A percentile compares a stretch with the other conserved stretches of the same genome.
These are phyloP conservation scores for Procambarus clarkii DNA, from an alignment of 1,140 invertebrate genomes.

Conservation along the genomic window DNA sequence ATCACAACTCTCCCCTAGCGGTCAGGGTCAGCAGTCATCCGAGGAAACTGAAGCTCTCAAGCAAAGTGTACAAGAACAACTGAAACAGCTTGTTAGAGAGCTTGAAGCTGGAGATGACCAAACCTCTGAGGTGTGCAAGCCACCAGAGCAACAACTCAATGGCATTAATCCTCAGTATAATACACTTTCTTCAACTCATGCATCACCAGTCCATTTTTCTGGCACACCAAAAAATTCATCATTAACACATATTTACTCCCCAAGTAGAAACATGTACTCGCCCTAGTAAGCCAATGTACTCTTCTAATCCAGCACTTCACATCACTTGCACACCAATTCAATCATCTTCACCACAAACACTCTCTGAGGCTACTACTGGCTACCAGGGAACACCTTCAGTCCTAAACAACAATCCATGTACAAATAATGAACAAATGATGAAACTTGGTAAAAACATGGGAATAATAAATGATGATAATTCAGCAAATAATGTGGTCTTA, in stretches of 20 bases:
- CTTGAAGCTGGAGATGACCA: conserved; percentile 60
- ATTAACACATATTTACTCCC: background rate
- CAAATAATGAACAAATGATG: background rate
- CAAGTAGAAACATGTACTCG: background rate
- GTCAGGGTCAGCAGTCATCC: background rate
- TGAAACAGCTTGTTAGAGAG: conserved; percentile 67
- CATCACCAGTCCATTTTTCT: no score
- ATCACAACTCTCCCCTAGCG: conserved; percentile 39
- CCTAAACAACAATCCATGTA: background rate
- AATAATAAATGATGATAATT: background rate
- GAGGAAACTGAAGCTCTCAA: conserved; percentile 48
- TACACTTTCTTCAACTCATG: background rate
- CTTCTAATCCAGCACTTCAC: conserved; percentile 43
- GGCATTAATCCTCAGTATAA: background rate
- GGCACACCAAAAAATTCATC: background rate
- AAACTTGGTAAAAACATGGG: background rate
- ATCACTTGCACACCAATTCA: conserved; percentile 17
- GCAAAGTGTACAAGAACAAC: conserved; percentile 67
- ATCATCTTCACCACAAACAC: background rate
- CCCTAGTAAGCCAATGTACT: conserved; percentile 17
- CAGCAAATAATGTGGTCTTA: no score
- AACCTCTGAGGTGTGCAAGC: background rate
- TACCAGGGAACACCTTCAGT: background rate
- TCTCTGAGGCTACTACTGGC: background rate
- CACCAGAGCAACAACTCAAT: background rate